Conservation (phyloP, 2,797 vertebrate species). For the Platyrinchus mystaceus region DNA sequence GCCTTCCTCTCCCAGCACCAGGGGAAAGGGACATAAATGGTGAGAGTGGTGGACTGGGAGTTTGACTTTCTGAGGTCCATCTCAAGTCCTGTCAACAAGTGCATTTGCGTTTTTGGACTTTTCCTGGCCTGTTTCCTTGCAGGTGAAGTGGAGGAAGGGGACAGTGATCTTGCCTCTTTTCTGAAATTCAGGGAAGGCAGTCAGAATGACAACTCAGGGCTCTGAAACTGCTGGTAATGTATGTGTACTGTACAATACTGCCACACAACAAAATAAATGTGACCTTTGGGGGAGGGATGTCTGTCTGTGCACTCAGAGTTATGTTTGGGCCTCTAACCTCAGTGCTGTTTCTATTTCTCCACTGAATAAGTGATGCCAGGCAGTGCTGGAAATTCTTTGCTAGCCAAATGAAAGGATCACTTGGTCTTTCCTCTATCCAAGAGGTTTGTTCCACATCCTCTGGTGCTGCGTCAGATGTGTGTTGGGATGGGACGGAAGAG, state of each 20-base stretch:
- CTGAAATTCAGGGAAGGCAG: not conserved
- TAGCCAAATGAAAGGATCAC: not conserved
- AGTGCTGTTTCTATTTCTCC: not conserved
- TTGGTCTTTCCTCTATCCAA: not conserved
- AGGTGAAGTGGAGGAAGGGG: not conserved
- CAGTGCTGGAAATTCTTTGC: not conserved
- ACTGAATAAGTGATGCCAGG: not conserved
- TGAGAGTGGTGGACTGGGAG: not conserved
- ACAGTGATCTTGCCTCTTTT: not conserved
- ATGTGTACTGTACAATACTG: not conserved
- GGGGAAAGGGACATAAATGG: not conserved
- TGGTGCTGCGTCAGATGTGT: not conserved
- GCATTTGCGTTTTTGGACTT: not conserved
- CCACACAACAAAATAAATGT: slow-evolving; percentile 51
- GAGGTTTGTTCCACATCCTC: not conserved
- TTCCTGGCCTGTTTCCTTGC: not conserved
- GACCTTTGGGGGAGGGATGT: not conserved
- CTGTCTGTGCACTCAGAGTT: not conserved
- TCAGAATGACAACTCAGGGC: not conserved
- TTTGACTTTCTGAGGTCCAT: not conserved
- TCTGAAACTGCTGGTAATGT: slow-evolving; percentile 23
- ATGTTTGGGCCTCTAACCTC: not conserved
- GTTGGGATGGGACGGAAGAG: not conserved
- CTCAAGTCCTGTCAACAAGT: not conserved
- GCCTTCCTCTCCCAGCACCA: not conserved